Evolutionary conservation across 2,113 vertebrate species (phyloP).

Genomic region (Tragelaphus strepsiceros): DNA sequence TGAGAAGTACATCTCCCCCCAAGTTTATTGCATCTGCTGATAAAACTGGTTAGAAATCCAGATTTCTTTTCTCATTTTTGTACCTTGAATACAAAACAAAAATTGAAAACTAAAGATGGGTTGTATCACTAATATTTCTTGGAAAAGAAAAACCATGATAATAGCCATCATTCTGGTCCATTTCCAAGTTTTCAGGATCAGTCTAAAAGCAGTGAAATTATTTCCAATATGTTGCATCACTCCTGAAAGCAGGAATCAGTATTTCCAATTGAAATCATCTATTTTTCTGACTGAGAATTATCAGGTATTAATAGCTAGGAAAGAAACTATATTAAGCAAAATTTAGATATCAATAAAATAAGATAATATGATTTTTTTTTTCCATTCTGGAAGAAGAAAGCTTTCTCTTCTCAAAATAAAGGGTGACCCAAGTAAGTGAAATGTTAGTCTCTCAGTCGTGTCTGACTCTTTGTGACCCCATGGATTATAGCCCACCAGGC

Average conservation of each 20-base stretch:
- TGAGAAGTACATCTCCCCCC: not conserved
- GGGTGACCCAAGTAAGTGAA: not conserved
- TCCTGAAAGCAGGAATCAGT: constrained; percentile 48
- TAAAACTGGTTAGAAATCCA: constrained; percentile 36
- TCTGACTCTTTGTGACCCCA: not conserved
- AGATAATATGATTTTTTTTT: not conserved
- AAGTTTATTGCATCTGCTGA: not conserved
- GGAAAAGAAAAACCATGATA: constrained; percentile 53
- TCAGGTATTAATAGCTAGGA: not conserved
- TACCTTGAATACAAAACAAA: not conserved
- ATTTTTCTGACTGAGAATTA: constrained; percentile 43
- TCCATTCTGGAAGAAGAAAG: not conserved
- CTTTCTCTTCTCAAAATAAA: not conserved
- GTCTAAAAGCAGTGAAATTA: constrained; percentile 36
- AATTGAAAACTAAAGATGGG: constrained; percentile 38
- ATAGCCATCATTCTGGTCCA: constrained; percentile 63
- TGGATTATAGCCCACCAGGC: not conserved
- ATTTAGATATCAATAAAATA: constrained; percentile 46
- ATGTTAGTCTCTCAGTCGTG: not conserved
- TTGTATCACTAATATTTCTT: constrained; percentile 68
- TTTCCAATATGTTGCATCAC: constrained; percentile 59
- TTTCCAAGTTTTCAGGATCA: constrained; percentile 21
- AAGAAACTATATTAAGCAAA: constrained; percentile 32
- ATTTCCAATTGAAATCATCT: constrained; percentile 50
- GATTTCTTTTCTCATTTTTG: constrained; percentile 53